Base-by-base conservation (phyloP, 1,140 invertebrate genomes). In the Hetaerina americana region DNA sequence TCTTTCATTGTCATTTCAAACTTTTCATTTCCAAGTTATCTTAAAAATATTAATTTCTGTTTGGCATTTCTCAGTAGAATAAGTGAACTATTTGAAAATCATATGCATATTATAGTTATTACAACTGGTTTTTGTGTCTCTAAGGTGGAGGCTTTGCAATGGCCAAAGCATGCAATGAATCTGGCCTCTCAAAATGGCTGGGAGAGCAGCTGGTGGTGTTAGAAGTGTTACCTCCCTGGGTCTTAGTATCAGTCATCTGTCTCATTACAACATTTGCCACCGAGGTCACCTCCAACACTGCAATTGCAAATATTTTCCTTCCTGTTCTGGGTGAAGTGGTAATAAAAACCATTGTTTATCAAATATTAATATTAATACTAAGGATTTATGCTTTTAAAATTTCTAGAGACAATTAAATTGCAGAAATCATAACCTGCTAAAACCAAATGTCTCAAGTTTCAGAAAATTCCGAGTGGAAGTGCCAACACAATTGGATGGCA, bases 61-160 rank as follows among this genome's bases (percentile, higher is more conserved):
- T 68, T 68, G n/a, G n/a, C n/a, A n/a, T n/a, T n/a, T n/a, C n/a
- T n/a, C n/a, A n/a, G n/a, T n/a, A n/a, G n/a, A n/a, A n/a, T n/a
- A n/a, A n/a, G n/a, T n/a, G n/a, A n/a, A n/a, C n/a, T n/a, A n/a
- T n/a, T n/a, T n/a, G n/a, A 12, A 68, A 68, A 68, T 25, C 12
- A n/a, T 68, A 15, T 0, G 24, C 12, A 26, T 26, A 2, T 70
- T 29, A 26, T 40, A 25, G 12, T 70, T 5, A 12, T 26, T 68
- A 8, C 24, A 69, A 68, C 5, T 71, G 5, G 18, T 26, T 73
- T 70, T 71, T 66, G 71, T 49, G 66, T 72, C n/a, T n/a, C n/a
- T n/a, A n/a, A 77, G 88, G 93, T 29, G 93, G 92, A 67, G 94
- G 94, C 0, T 95, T 96, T 79, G 93, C 94, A 0, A 83, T 97